A percentile compares a stretch with the other conserved stretches of the same genome.
Evolutionary conservation across 2,113 vertebrate genomes (phyloP).

Genomic region (Phaetusa simplex): DNA sequence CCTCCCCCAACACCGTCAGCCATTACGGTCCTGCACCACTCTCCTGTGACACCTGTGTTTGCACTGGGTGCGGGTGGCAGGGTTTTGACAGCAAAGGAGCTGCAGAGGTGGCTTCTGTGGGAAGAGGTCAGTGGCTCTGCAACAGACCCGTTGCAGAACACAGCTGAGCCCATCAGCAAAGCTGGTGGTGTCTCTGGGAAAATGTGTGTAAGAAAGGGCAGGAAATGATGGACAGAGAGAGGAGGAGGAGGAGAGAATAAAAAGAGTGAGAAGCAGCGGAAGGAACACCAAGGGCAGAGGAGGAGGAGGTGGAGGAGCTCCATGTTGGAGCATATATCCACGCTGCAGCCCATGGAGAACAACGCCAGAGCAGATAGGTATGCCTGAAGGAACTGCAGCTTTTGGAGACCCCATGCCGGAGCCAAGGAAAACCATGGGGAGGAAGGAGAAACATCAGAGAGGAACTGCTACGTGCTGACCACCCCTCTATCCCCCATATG

Average conservation of each 20-base stretch:
- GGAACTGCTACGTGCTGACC: background rate
- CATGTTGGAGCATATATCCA: background rate
- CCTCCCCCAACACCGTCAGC: background rate
- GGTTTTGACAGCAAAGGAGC: background rate
- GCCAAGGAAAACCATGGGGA: background rate
- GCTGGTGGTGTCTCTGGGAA: background rate
- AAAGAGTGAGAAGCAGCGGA: background rate
- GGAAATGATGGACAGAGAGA: background rate
- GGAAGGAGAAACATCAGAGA: background rate
- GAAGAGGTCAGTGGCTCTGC: background rate
- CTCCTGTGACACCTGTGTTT: background rate
- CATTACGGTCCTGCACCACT: rapidly evolving
- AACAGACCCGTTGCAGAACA: background rate
- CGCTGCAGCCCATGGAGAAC: rapidly evolving
- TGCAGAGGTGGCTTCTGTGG: background rate
- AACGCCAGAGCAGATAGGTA: background rate
- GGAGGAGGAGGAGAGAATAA: background rate
- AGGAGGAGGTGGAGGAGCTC: background rate
- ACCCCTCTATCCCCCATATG: background rate
- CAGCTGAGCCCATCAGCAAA: background rate
- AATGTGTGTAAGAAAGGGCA: rapidly evolving
- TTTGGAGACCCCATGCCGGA: background rate
- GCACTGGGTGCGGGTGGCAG: rapidly evolving
- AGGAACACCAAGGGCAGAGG: background rate
- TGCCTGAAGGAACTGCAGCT: background rate